Base-by-base conservation (phyloP, 2,797 vertebrate genomes). In the Enteromius treurensis region DNA sequence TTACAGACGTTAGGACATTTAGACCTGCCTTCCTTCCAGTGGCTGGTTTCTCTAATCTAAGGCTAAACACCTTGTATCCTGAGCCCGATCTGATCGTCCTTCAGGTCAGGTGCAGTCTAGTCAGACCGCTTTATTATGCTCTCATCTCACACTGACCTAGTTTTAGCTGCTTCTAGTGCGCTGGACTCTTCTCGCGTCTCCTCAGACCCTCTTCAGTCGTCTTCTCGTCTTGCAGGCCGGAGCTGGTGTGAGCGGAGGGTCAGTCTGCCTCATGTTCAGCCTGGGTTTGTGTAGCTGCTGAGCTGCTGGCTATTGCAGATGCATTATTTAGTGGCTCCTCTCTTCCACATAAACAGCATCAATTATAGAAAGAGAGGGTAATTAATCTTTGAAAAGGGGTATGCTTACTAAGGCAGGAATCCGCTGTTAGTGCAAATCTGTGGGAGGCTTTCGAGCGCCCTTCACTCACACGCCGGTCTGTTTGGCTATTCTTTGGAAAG, bases 251-350 rank as follows among this genome's bases (percentile, higher is more conserved):
- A 86, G 37, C 81, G 80, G 47, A 58, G 40, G 40, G 84, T 78
- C 62, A 86, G 82, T 82, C 53, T 78, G 51, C 81, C 34, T 81
- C 11, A 4, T 10, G 45, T 67, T 78, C 21, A 19, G 4, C 26
- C 65, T 40, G 67, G 34, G 40, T 60, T 62, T 83, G 79, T 13
- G 32, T 49, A 32, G 68, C 55, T 82, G 78, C 70, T 11, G 83
- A 71, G 79, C 87, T 77, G 53, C 87, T 62, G 81, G 83, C 77
- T 26, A 26, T 26, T 81, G 85, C 69, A 49, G 67, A 87, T 87
- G 80, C 86, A 87, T 93, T 93, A 93, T 94, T 95, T 84, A 94
- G 81, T 90, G 76, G 79, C 87, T 88, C 79, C 90, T 91, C 89
- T 90, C 80, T 89, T 89, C 87, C 89, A 92, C 90, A 91, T 90